Percentiles rank a stretch among this genome's conserved stretches.
phyloP scores from a whole-genome alignment of 1,140 invertebrate genomes.

The Drosophila rhopaloa region DNA sequence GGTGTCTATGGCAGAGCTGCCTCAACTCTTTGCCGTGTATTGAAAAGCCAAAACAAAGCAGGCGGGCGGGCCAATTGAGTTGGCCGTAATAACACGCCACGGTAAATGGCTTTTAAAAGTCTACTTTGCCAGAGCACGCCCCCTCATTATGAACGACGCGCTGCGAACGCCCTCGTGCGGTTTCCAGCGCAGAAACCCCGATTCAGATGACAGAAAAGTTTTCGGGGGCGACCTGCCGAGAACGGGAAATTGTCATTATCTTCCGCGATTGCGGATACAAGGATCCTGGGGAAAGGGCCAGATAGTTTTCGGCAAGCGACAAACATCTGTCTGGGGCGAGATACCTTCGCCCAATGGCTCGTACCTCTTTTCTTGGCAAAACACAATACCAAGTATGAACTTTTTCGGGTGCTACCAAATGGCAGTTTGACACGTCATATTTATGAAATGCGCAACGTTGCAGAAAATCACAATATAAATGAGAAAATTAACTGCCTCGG shows the following conservation, averaged over 20 bases:
- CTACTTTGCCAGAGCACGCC: constrained; percentile 74
- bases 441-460: constrained; percentile 81
- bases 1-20: constrained; percentile 37
- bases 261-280: constrained; percentile 27
- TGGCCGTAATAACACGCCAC: constrained; percentile 80
- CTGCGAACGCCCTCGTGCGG: constrained; percentile 69
- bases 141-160: constrained; percentile 79
- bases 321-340: constrained; percentile 55
- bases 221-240: constrained; percentile 23
- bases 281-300: background rate
- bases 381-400: constrained; percentile 24
- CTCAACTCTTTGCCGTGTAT: constrained; percentile 40
- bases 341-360: constrained; percentile 23
- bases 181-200: constrained; percentile 5
- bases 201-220: constrained; percentile 62
- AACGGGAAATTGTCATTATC: constrained; percentile 78
- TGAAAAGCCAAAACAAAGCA: constrained; percentile 50
- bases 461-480: constrained; percentile 78
- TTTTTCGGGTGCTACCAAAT: constrained; percentile 61
- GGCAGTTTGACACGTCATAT: constrained; percentile 77
- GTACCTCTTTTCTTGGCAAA: constrained; percentile 11
- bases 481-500: constrained; percentile 62
- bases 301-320: constrained; percentile 43
- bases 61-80: constrained; percentile 74
- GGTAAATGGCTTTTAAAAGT: constrained; percentile 82